Conservation (phyloP, 53 echinoderm and acorn worm genomes). For the Patiria pectinifera region DNA sequence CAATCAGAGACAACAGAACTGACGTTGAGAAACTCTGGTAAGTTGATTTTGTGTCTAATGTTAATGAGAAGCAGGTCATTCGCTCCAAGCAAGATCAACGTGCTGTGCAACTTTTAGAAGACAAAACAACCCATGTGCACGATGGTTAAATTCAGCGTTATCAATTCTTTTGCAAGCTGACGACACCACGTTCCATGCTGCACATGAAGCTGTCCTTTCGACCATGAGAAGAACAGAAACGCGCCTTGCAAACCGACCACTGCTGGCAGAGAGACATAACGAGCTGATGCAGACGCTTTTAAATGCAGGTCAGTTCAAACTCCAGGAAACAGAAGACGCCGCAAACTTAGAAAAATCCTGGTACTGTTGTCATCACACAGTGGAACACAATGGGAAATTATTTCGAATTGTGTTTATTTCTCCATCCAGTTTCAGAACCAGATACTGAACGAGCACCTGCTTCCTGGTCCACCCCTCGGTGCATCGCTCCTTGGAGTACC, state of each 20-base stretch:
- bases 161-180: background rate
- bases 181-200: background rate
- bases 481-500: slow-evolving; percentile 40
- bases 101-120: slow-evolving; percentile 25
- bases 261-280: background rate
- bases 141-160: slow-evolving; percentile 19
- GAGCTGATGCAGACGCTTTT: slow-evolving; percentile 26
- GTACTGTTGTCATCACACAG: slow-evolving; percentile 27
- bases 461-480: slow-evolving; percentile 39
- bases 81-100: slow-evolving; percentile 40
- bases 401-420: slow-evolving; percentile 49
- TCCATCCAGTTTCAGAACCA: slow-evolving; percentile 20
- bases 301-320: slow-evolving; percentile 10
- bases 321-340: background rate
- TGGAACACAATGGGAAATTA: slow-evolving; percentile 38
- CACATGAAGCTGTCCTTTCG: slow-evolving; percentile 3
- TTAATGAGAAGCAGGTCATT: background rate
- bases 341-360: background rate
- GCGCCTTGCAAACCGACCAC: background rate
- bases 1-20: background rate
- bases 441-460: slow-evolving; percentile 26
- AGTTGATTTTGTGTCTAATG: background rate
- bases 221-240: slow-evolving; percentile 2
- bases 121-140: background rate
- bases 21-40: slow-evolving; percentile 23